A percentile compares a stretch with the other conserved stretches of the same genome.
phyloP scores from a whole-genome alignment of 92 coral and sea anemone genomes.

The Blastomussa wellsi region DNA sequence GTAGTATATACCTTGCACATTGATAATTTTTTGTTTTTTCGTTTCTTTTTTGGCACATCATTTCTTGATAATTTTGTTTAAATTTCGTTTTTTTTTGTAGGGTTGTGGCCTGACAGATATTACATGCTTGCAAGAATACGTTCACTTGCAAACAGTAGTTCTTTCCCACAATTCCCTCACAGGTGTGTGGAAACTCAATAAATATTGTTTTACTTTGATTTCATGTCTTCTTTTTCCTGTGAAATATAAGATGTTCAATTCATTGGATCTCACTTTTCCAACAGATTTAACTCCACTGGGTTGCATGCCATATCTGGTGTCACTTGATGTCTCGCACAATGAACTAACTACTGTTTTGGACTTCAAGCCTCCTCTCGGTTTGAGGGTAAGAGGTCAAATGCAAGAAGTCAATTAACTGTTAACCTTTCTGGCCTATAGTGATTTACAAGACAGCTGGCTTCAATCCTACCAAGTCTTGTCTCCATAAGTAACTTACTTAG shows the following conservation, averaged over 20 bases:
- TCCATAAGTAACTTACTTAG: too few species aligned
- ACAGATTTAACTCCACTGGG: slow-evolving; percentile 87
- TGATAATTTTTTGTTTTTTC: too few species aligned
- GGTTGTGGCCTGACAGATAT: slow-evolving; percentile 81
- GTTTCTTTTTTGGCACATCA: too few species aligned
- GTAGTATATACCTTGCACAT: too few species aligned
- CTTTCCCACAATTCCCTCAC: slow-evolving; percentile 85
- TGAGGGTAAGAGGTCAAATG: slow-evolving; percentile 69
- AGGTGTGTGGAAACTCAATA: slow-evolving; percentile 55
- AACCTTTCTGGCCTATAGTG: background rate
- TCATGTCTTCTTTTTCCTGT: background rate
- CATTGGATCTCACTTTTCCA: background rate
- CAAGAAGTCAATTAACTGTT: background rate
- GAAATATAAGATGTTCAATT: background rate
- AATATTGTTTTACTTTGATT: background rate
- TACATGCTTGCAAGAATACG: slow-evolving; percentile 62
- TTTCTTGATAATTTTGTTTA: background rate
- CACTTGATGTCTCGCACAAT: slow-evolving; percentile 92
- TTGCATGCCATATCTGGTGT: slow-evolving; percentile 80
- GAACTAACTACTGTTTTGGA: slow-evolving; percentile 78
- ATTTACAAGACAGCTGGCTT: too few species aligned
- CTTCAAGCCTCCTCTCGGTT: slow-evolving; percentile 84
- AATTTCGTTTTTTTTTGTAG: slow-evolving; percentile 53
- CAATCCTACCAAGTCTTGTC: too few species aligned
- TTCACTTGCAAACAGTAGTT: slow-evolving; percentile 82